Percentiles rank a stretch among this genome's conserved stretches.
These are phyloP conservation scores for Musca domestica DNA, from an alignment of 1,140 invertebrate genomes.

Conservation along the genomic window DNA sequence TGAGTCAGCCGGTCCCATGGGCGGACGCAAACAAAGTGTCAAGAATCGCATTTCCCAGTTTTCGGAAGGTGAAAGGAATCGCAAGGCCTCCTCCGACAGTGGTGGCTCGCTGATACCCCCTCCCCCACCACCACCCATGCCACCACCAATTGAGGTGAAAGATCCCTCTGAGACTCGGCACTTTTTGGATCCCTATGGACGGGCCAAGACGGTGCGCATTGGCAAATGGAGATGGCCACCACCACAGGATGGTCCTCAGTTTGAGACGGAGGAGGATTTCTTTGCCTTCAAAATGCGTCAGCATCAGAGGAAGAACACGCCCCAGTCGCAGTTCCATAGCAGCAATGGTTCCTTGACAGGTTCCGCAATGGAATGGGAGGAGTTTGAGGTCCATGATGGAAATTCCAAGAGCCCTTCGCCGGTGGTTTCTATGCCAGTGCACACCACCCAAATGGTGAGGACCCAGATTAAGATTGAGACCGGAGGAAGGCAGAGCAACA, in stretches of 20 bases:
- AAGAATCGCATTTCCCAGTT: slow-evolving; percentile 41
- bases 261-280: slow-evolving; percentile 71
- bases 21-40: slow-evolving; percentile 34
- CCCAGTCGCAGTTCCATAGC: slow-evolving; percentile 56
- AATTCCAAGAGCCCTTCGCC: slow-evolving; percentile 39
- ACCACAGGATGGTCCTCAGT: slow-evolving; percentile 71
- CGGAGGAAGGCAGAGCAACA: slow-evolving; percentile 32
- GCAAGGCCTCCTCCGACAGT: slow-evolving; percentile 66
- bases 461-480: slow-evolving; percentile 41
- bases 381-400: slow-evolving; percentile 68
- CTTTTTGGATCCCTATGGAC: slow-evolving; percentile 85
- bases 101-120: slow-evolving; percentile 61
- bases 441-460: slow-evolving; percentile 31
- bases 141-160: slow-evolving; percentile 74
- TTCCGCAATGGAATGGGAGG: slow-evolving; percentile 71
- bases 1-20: slow-evolving; percentile 26
- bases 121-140: slow-evolving; percentile 83
- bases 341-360: slow-evolving; percentile 34
- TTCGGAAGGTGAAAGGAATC: slow-evolving; percentile 53
- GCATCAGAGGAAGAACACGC: slow-evolving; percentile 75
- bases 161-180: slow-evolving; percentile 75
- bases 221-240: slow-evolving; percentile 97
- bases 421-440: slow-evolving; percentile 22
- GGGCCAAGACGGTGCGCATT: slow-evolving; percentile 92
- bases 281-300: slow-evolving; percentile 87